Base-by-base conservation (phyloP, 2,797 vertebrate species). In the Rhinogobio ventralis region DNA sequence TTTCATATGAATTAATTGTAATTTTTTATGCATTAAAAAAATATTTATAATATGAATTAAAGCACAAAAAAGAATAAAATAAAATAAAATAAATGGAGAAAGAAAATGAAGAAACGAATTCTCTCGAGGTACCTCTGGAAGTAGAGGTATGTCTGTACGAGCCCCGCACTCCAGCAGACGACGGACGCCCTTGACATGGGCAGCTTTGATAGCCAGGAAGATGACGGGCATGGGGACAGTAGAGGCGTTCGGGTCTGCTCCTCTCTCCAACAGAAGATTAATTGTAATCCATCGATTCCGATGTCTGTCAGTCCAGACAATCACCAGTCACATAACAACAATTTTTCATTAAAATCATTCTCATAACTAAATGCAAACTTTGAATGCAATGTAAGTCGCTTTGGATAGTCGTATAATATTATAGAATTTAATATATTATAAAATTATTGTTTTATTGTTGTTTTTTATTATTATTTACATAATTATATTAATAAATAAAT, bases 161-260 rank as follows among this genome's bases (percentile, higher is more conserved):
- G 96, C 96, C 9, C 96, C 94, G 3, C 76, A 89, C 90, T 95
- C 92, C 90, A 98, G 92, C 36, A 98, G 92, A 19, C 90, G 89
- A 85, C 68, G 90, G 73, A 98, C 96, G 0, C 89, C 93, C 0
- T 93, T 91, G 4, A 90, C 57, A 14, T 98, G 95, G 5, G 92
- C 93, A 0, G 96, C 94, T 94, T 96, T 96, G 72, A 97, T 91
- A 1, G 96, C 93, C 15, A 97, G 83, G 89, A 97, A 96, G 20
- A 99, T 92, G 77, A 92, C 91, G 0, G 95, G 94, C 94, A 96
- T 92, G 14, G 96, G 95, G n/a, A 95, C 88, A 8, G 55, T 66
- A 91, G 94, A 94, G 17, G 88, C 72, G 5, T 96, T 97, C n/a
- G 97, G 96, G 91, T 97, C 95, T 0, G 97, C 97, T 11, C 96